phyloP scores from a whole-genome alignment of 2,113 vertebrate genomes.

The Microtus montanus region DNA sequence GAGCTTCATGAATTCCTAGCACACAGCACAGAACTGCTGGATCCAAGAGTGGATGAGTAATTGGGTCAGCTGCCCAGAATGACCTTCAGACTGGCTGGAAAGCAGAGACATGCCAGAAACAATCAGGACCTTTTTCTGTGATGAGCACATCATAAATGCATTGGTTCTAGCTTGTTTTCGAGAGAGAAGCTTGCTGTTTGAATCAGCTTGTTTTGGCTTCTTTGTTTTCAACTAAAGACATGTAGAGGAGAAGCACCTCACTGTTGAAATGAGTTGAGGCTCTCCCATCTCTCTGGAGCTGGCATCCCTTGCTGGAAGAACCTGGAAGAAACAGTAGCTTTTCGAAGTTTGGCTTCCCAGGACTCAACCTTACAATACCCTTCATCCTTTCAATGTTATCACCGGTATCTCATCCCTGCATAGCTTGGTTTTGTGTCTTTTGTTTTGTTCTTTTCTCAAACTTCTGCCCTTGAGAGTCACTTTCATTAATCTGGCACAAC shows the following conservation, averaged over 20 bases:
- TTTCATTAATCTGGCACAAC: not conserved
- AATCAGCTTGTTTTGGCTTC: constrained; percentile 2
- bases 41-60: not conserved
- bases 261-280: not conserved
- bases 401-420: too few species aligned
- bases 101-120: not conserved
- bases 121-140: not conserved
- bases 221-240: not conserved
- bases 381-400: too few species aligned
- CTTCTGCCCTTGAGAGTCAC: constrained; percentile 1
- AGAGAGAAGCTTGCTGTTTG: not conserved
- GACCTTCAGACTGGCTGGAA: constrained; percentile 25
- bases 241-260: not conserved
- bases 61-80: not conserved
- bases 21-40: not conserved
- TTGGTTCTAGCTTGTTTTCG: not conserved
- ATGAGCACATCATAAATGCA: not conserved
- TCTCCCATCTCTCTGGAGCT: not conserved
- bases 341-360: not conserved
- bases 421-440: not conserved
- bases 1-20: not conserved
- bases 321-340: not conserved
- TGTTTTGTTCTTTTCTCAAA: not conserved
- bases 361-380: not conserved
- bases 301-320: not conserved